Evolutionary conservation across 2,113 vertebrate species (phyloP).

Genomic region (Calypte anna): DNA sequence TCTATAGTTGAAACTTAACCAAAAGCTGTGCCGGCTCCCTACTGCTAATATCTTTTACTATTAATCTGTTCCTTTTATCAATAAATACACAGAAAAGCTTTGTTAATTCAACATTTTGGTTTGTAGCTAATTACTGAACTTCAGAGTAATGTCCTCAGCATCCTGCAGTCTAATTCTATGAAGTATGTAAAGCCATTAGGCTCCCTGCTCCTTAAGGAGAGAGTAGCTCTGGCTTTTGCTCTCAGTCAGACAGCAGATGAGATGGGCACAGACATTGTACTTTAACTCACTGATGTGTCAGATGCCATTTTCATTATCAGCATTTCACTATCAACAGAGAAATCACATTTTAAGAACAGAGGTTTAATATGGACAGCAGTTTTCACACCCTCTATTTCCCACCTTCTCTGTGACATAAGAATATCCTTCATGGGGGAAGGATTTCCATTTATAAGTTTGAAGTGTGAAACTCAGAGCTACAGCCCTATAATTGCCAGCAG

Average conservation of each 20-base stretch:
- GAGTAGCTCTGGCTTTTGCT: not conserved
- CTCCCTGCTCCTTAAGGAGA: not conserved
- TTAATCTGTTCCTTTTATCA: conserved; percentile 33
- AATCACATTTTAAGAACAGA: not conserved
- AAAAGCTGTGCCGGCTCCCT: not conserved
- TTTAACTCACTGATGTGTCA: not conserved
- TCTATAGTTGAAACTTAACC: not conserved
- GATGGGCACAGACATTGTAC: not conserved
- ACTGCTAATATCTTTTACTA: not conserved
- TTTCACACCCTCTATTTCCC: not conserved
- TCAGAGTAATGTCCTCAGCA: not conserved
- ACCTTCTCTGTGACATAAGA: not conserved
- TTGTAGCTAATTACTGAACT: conserved; percentile 20
- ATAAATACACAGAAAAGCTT: conserved; percentile 3
- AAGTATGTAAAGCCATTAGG: not conserved
- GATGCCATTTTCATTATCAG: not conserved
- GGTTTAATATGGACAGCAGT: not conserved
- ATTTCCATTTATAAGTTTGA: not conserved
- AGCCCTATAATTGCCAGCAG: not conserved
- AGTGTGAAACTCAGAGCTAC: not conserved
- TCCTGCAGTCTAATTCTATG: conserved; percentile 27
- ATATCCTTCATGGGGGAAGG: not conserved
- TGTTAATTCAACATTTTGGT: not conserved
- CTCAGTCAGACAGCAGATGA: not conserved
- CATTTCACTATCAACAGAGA: not conserved